Conservation (phyloP, 1,140 invertebrate species). For the Heliothis subflexa region DNA sequence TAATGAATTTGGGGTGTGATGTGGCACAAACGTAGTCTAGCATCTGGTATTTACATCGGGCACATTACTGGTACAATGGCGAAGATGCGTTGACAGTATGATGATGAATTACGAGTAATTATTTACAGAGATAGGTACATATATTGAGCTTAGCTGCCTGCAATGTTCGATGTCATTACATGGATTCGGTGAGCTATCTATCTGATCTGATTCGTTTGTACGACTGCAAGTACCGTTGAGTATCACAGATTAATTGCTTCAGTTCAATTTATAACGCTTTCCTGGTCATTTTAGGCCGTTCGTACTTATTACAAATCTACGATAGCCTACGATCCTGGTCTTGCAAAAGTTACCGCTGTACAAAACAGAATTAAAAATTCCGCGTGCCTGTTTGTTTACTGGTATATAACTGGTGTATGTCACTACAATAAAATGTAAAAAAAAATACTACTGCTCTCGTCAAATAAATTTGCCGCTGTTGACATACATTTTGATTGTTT, state of each 20-base stretch:
- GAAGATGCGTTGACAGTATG: slow-evolving; percentile 55
- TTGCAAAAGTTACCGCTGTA: no score
- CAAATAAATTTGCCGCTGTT: no score
- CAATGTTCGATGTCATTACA: slow-evolving; percentile 72
- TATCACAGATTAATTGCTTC: slow-evolving; percentile 46
- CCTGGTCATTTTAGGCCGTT: no score
- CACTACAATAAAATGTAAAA: no score
- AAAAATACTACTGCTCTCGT: no score
- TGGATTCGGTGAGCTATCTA: slow-evolving; percentile 60
- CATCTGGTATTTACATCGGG: slow-evolving; percentile 73
- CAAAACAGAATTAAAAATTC: no score
- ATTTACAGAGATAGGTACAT: slow-evolving; percentile 74
- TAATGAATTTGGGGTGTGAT: slow-evolving; percentile 78
- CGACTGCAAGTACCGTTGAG: slow-evolving; percentile 11
- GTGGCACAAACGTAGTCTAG: slow-evolving; percentile 66
- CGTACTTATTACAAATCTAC: no score
- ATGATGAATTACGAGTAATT: slow-evolving; percentile 61
- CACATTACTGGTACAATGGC: slow-evolving; percentile 53
- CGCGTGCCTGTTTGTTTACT: no score
- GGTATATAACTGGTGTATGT: no score
- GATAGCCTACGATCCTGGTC: no score
- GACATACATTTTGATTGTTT: no score
- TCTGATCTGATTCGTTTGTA: slow-evolving; percentile 14
- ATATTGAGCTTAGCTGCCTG: slow-evolving; percentile 73
- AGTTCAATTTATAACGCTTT: slow-evolving; percentile 22